Evolutionary conservation across 2,888 invertebrate species (phyloP).

Genomic region (Esperia sulphurella): DNA sequence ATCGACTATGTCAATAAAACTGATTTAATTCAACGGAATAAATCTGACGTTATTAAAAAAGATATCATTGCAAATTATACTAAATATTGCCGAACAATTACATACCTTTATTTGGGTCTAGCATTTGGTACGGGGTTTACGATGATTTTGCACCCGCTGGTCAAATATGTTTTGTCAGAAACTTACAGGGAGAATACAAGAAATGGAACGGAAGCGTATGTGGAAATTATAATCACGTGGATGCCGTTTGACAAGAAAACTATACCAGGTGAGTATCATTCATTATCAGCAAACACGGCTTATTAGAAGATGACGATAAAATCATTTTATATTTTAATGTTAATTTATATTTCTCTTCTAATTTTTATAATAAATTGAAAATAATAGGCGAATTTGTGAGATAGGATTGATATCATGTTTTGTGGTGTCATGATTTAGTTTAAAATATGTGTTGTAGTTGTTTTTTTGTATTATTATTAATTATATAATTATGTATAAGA

Average conservation of each 20-base stretch:
- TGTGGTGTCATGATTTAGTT: too few relatives aligned
- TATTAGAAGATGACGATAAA: too few relatives aligned
- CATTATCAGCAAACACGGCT: too few relatives aligned
- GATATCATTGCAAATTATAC: conserved; percentile 40
- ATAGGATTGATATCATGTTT: too few relatives aligned
- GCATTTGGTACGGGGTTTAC: conserved; percentile 58
- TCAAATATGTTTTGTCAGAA: conserved; percentile 41
- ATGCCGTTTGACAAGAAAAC: conserved; percentile 59
- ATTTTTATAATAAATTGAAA: too few relatives aligned
- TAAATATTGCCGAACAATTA: conserved; percentile 53
- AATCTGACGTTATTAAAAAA: conserved; percentile 27
- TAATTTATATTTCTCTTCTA: too few relatives aligned
- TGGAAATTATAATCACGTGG: conserved; percentile 64
- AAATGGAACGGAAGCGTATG: conserved; percentile 46
- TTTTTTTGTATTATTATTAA: too few relatives aligned
- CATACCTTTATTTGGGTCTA: conserved; percentile 53
- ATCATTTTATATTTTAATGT: too few relatives aligned
- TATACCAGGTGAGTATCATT: conserved; percentile 2
- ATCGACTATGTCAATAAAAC: conserved; percentile 55
- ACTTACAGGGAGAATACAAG: conserved; percentile 43
- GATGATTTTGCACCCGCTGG: conserved; percentile 48
- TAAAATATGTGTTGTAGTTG: too few relatives aligned
- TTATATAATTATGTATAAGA: too few relatives aligned
- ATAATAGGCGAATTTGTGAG: too few relatives aligned
- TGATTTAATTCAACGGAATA: conserved; percentile 42